These are phyloP conservation scores for Egretta garzetta DNA, from an alignment of 2,113 vertebrate genomes.

Conservation along the genomic window DNA sequence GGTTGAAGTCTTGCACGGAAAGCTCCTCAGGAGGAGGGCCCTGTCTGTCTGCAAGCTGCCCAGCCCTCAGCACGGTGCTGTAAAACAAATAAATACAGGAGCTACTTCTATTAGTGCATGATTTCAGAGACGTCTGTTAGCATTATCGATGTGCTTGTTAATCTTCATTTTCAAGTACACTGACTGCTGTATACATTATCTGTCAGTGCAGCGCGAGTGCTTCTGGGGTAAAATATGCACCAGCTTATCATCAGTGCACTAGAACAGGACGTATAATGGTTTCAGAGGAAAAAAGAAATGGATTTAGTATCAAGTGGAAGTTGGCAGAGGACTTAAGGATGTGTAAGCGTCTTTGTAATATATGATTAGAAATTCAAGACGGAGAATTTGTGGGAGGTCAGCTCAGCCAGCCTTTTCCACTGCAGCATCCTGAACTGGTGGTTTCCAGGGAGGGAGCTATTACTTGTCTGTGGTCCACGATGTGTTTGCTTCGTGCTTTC, in stretches of 20 bases:
- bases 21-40: neutral
- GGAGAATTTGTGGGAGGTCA: neutral
- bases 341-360: neutral
- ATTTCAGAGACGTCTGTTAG: neutral
- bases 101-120: neutral
- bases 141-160: neutral
- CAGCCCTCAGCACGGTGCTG: neutral
- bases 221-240: neutral
- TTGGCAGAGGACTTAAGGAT: neutral
- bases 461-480: fast-evolving
- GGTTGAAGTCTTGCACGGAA: neutral
- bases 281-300: neutral
- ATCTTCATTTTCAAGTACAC: neutral
- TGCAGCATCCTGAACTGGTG: neutral
- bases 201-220: neutral
- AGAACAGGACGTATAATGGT: neutral
- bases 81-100: neutral
- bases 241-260: neutral
- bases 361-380: neutral
- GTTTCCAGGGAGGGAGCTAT: neutral
- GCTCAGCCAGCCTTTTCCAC: neutral
- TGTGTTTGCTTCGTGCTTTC: neutral
- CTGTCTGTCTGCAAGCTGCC: neutral
- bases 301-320: neutral
- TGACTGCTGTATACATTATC: neutral